Conservation (phyloP, 2,113 vertebrate species). For the Oryzias curvinotus region DNA sequence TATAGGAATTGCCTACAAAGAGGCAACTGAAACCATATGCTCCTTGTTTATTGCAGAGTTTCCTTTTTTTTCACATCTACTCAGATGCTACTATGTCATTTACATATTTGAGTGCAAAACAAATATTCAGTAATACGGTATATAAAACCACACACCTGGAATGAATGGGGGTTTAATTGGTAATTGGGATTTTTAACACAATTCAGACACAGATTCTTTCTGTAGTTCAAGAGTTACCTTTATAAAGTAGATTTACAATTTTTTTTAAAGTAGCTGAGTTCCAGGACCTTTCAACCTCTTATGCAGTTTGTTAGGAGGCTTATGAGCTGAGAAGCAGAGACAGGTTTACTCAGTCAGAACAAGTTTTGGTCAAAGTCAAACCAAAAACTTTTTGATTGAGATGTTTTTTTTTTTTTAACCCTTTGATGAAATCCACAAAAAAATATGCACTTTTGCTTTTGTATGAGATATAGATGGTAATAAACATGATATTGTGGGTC, state of each 20-base stretch:
- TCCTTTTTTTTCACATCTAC: constrained; percentile 45
- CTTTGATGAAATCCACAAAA: no score
- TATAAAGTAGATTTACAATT: constrained; percentile 1
- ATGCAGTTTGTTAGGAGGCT: constrained; percentile 35
- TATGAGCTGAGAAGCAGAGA: constrained; percentile 33
- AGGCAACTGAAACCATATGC: constrained; percentile 71
- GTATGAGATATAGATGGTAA: no score
- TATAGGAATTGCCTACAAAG: constrained; percentile 70
- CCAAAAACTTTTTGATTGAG: no score
- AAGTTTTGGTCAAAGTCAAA: no score
- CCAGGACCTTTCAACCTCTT: not conserved
- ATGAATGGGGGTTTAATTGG: not conserved
- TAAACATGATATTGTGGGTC: no score
- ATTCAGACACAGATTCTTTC: no score
- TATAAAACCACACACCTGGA: constrained; percentile 23
- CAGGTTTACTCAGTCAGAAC: no score
- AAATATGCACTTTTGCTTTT: no score
- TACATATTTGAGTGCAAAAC: constrained; percentile 67
- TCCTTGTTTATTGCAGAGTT: constrained; percentile 62
- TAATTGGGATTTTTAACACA: no score
- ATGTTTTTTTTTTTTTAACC: no score
- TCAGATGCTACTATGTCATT: constrained; percentile 63
- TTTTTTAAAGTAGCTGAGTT: constrained; percentile 9
- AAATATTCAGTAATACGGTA: constrained; percentile 46
- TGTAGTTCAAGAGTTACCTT: no score